phyloP scores from a whole-genome alignment of 2,888 invertebrate species.

The Apoderus coryli region DNA sequence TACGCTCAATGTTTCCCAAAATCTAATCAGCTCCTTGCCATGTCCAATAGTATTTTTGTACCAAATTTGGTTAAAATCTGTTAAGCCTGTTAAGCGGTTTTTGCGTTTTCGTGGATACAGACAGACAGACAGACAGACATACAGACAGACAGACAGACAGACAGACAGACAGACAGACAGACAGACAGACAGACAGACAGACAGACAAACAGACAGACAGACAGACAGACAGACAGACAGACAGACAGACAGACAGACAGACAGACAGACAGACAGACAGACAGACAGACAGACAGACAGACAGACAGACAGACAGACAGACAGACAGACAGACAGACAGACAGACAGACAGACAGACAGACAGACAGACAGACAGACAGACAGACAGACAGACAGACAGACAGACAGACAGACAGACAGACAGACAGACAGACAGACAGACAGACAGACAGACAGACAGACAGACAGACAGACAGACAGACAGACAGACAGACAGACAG shows the following conservation, averaged over 20 bases:
- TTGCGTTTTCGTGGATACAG: too few relatives aligned
- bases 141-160: too few relatives aligned
- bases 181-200: constrained; percentile 11
- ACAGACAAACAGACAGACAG: too few relatives aligned
- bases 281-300: constrained; percentile 10
- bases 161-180: constrained; percentile 11
- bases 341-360: constrained; percentile 11
- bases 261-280: constrained; percentile 11
- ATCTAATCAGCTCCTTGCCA: too few relatives aligned
- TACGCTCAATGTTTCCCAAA: too few relatives aligned
- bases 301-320: constrained; percentile 11
- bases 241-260: constrained; percentile 11
- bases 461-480: constrained; percentile 11
- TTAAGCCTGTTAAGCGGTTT: too few relatives aligned
- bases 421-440: constrained; percentile 11
- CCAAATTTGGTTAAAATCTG: too few relatives aligned
- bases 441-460: constrained; percentile 11
- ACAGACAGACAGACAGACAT: too few relatives aligned
- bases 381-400: constrained; percentile 11
- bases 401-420: constrained; percentile 11
- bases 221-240: constrained; percentile 11
- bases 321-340: constrained; percentile 11
- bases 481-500: constrained; percentile 6
- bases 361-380: constrained; percentile 10
- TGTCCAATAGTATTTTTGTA: too few relatives aligned